These are phyloP conservation scores for Neostethus bicornis DNA, from an alignment of 2,797 vertebrate genomes.

Conservation along the genomic window DNA sequence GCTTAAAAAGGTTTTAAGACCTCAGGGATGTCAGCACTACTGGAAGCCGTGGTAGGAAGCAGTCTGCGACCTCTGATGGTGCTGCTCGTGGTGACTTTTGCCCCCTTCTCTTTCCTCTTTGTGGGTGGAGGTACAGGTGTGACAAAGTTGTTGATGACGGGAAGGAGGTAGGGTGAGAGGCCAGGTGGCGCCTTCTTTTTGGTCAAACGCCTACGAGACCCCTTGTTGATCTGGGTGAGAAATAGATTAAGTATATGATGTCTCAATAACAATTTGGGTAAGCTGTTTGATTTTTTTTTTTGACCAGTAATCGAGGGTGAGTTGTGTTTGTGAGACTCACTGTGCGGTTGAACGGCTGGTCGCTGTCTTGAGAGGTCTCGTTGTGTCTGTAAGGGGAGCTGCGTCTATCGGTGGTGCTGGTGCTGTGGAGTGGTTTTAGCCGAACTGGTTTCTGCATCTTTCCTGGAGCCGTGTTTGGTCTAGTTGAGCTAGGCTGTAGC, in stretches of 20 bases:
- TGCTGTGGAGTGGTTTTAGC: slow-evolving; percentile 81
- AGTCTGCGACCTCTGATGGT: slow-evolving; percentile 76
- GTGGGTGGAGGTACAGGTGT: slow-evolving; percentile 82
- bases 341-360: slow-evolving; percentile 62
- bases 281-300: not conserved
- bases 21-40: slow-evolving; percentile 68
- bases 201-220: slow-evolving; percentile 58
- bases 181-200: slow-evolving; percentile 60
- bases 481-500: slow-evolving; percentile 77
- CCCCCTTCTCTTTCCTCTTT: slow-evolving; percentile 69
- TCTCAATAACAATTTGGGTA: not conserved
- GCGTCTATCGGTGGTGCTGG: slow-evolving; percentile 69
- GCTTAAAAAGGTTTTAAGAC: slow-evolving; percentile 49
- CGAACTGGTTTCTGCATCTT: slow-evolving; percentile 81
- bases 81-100: slow-evolving; percentile 51
- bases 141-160: slow-evolving; percentile 79
- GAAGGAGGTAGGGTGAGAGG: slow-evolving; percentile 82
- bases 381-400: slow-evolving; percentile 63
- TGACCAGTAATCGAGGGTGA: not conserved
- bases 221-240: slow-evolving; percentile 73
- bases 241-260: not conserved
- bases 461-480: slow-evolving; percentile 89
- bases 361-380: slow-evolving; percentile 57
- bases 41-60: slow-evolving; percentile 78
- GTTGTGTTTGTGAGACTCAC: slow-evolving; percentile 68